Base-by-base conservation (phyloP, 2,888 invertebrate genomes). In the Andrena chrysosceles region DNA sequence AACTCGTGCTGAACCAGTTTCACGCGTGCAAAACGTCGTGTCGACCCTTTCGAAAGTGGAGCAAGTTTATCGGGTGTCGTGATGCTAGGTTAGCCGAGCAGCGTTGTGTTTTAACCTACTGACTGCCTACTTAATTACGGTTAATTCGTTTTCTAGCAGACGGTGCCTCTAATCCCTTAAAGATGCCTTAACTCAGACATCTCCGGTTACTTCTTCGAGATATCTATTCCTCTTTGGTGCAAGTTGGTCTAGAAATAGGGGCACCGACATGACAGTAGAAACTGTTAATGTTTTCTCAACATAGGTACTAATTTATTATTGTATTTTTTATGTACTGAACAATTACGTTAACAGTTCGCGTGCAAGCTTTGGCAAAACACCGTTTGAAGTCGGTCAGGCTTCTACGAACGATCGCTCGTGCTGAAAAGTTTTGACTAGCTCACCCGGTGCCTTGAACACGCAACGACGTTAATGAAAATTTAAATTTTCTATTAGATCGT, bases 41-140 rank as follows among this genome's bases (percentile, higher is more conserved):
- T 60, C 64, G 81, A 81, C 80, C 81, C 86, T 86, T 84, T 87
- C 77, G 85, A 90, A 91, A 91, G 89, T 90, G 82, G 90, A 90
- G 83, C 90, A 87, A 89, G 83, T 87, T 90, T 90, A 89, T 89
- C 88, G 85, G 84, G 72, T 89, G 87, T 89, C 89, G 73, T 68
- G 70, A 69, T 56, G 71, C 31, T 31, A 80, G 75, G 85, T 89
- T 87, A 88, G 73, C 42, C 75, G 83, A 87, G 86, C 80, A 79
- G 68, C 13, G 29, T 23, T 52, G 54, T 62, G 80, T 84, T 83
- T 84, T 80, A 85, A 81, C 81, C 86, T 76, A 86, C 76, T 79
- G 80, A 68, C 76, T 70, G 26, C 62, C 23, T n/a, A n/a, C 67
- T 35, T 63, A 75, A 82, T 71, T 82, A 67, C 62, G 68, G 26